phyloP scores from a whole-genome alignment of 2,888 invertebrate genomes.

The Aspidiotus rigidus region DNA sequence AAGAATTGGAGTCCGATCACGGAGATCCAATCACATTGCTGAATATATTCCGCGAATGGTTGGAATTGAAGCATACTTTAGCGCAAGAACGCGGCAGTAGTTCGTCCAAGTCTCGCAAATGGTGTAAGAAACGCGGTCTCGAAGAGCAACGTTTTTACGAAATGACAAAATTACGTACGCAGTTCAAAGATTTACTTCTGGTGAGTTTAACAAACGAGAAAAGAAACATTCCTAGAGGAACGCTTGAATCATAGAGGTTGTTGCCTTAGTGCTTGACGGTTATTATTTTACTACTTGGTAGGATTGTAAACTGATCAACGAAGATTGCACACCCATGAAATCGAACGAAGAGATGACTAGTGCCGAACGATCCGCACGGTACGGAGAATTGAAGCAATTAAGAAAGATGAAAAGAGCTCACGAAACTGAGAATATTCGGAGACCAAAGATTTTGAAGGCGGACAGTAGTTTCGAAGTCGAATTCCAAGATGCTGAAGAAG shows the following conservation, averaged over 20 bases:
- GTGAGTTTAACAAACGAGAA: too few species aligned
- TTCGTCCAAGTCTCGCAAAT: conserved; percentile 52
- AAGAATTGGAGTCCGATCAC: conserved; percentile 80
- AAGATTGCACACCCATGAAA: conserved; percentile 34
- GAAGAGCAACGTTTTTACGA: conserved; percentile 98
- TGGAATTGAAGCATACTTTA: conserved; percentile 59
- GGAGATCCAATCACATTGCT: conserved; percentile 90
- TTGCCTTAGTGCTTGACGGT: background rate
- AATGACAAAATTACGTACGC: conserved; percentile 81
- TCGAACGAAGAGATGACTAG: conserved; percentile 45
- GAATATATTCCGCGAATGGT: conserved; percentile 80
- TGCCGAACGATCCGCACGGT: conserved; percentile 67
- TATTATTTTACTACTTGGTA: conserved; percentile 39
- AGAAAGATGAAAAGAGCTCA: conserved; percentile 66
- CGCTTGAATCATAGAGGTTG: background rate
- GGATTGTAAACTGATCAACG: conserved; percentile 54
- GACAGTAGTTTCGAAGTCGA: conserved; percentile 60
- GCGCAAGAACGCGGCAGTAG: conserved; percentile 36
- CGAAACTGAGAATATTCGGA: conserved; percentile 58
- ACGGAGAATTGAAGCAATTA: conserved; percentile 82
- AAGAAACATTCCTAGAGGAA: too few species aligned
- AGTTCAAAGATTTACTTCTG: conserved; percentile 73
- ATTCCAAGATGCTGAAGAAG: conserved; percentile 48
- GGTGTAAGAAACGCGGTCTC: conserved; percentile 82
- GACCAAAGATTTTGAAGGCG: conserved; percentile 64